Conservation (phyloP, 2,113 vertebrate species). For the Phylloscopus trochiloides region DNA sequence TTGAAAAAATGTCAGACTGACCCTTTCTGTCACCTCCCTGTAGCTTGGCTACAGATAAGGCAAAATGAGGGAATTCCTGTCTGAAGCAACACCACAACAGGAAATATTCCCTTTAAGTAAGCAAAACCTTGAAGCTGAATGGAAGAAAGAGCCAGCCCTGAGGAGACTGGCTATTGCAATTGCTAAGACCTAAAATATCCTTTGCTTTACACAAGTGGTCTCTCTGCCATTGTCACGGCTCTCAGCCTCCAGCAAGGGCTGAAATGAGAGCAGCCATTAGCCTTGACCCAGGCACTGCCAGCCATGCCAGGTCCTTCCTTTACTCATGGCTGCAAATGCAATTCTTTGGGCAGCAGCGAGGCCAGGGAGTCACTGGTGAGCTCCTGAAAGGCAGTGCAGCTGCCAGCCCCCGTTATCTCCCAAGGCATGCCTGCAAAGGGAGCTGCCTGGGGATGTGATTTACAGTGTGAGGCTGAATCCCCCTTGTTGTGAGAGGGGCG, state of each 20-base stretch:
- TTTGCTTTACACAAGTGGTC: not conserved
- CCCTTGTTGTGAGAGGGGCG: fast-evolving
- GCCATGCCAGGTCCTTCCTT: not conserved
- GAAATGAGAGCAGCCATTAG: not conserved
- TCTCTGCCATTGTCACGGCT: fast-evolving
- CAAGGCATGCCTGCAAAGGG: not conserved
- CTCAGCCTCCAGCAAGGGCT: not conserved
- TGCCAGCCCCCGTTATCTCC: not conserved
- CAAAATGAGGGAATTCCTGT: not conserved
- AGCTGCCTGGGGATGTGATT: not conserved
- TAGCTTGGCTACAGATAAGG: not conserved
- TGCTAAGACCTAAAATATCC: not conserved
- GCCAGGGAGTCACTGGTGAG: not conserved
- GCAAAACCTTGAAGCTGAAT: not conserved
- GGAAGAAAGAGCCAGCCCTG: not conserved
- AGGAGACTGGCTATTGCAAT: not conserved
- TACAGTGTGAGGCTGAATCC: not conserved
- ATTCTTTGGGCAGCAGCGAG: fast-evolving
- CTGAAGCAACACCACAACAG: not conserved
- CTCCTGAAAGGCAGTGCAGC: not conserved
- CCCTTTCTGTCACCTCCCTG: not conserved
- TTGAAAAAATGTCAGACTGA: not conserved
- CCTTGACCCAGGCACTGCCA: not conserved
- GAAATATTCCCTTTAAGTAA: not conserved
- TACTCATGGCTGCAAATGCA: fast-evolving